Evolutionary conservation across 2,888 invertebrate genomes (phyloP), one percentile per base, ranked within the genome.

Genomic region (Mantis religiosa): DNA sequence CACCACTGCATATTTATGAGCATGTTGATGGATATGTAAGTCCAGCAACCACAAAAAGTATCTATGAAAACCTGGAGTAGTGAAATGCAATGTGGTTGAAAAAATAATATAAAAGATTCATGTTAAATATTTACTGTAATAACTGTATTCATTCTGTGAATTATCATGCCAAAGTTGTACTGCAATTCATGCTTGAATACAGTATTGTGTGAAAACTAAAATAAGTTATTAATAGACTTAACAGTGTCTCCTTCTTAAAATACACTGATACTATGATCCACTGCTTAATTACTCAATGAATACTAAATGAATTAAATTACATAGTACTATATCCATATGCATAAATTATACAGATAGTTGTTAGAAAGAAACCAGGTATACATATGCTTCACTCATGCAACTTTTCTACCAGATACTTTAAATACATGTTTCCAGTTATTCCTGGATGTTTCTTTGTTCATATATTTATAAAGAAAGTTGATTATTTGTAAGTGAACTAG

Each of bases 61-160:
- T 90, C 27, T 90, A 90, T 87, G 90, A 90, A 85, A 90, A 90
- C 54, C 54, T 90, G 30, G 89, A 90, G 47, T 89, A 87, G 83
- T 85, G 25, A 41, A 41, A 12, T 12, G 12, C 54, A 71, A 15
- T 54, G 20, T 20, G 15, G 8, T 15, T 54, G 20, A 54, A 54
- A 54, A 2, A 54, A 15, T 15, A 15, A 71, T 71, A 71, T 20
- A 71, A 71, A 20, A 20, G 3, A 20, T 71, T 71, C 25, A 71
- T 71, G 20, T 20, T 71, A 20, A 20, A 71, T 6, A 20, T 71
- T 71, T 71, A 20, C 54, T 71, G 25, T 71, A 71, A 71, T 15
- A 20, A 71, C 8, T 71, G 20, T 71, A 71, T 71, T 71, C 54
- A 71, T 71, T 71, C 20, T 20, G 25, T 71, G 54, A 20, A 71